Evolutionary conservation across 2,888 invertebrate species (phyloP).

Genomic region (Heliconius charithonia): DNA sequence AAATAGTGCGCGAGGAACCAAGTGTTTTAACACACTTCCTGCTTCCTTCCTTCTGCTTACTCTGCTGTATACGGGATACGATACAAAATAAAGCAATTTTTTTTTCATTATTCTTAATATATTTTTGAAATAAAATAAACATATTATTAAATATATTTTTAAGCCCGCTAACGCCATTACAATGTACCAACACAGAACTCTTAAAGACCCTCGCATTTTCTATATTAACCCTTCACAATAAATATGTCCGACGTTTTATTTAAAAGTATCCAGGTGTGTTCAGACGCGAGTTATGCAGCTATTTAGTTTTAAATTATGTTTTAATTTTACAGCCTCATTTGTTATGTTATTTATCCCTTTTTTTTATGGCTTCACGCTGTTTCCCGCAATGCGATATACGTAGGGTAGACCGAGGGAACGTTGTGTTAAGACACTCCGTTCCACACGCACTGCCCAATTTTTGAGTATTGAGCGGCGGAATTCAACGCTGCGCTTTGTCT

Average conservation of each 20-base stretch:
- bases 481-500: too few species aligned
- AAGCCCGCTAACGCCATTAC: slow-evolving; percentile 11
- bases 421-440: too few species aligned
- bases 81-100: too few species aligned
- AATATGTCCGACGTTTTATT: slow-evolving; percentile 55
- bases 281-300: slow-evolving; percentile 47
- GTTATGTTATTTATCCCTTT: slow-evolving; percentile 11
- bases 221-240: slow-evolving; percentile 61
- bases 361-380: slow-evolving; percentile 1
- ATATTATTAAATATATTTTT: too few species aligned
- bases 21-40: too few species aligned
- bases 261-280: slow-evolving; percentile 57
- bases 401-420: not conserved
- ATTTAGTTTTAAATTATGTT: slow-evolving; percentile 51
- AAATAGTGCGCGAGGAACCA: too few species aligned
- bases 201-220: slow-evolving; percentile 52
- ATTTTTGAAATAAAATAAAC: not conserved
- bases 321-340: slow-evolving; percentile 41
- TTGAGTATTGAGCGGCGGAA: too few species aligned
- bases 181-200: slow-evolving; percentile 9
- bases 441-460: too few species aligned
- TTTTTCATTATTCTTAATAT: too few species aligned
- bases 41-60: too few species aligned
- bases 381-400: not conserved
- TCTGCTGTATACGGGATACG: too few species aligned